Evolutionary conservation across 2,888 invertebrate genomes (phyloP).

Genomic region (Ametastegia equiseti): DNA sequence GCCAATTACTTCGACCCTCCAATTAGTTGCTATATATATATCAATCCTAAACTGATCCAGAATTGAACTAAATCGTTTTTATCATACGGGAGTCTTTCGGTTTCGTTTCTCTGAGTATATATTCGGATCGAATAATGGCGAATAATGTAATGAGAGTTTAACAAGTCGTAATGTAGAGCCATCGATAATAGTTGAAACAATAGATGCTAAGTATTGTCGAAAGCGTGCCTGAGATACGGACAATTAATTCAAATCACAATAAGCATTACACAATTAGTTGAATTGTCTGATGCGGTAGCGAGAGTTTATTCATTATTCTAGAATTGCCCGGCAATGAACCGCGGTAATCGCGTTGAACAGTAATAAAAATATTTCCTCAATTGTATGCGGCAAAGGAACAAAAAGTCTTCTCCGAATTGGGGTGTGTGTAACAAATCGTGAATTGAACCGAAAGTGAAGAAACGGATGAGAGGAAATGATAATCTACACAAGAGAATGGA

Average conservation of each 20-base stretch:
- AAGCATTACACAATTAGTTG: not conserved
- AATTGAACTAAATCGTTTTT: too few relatives aligned
- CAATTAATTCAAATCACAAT: not conserved
- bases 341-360: not conserved
- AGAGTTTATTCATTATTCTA: not conserved
- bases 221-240: not conserved
- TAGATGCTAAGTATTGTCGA: not conserved
- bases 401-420: not conserved
- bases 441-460: conserved; percentile 6
- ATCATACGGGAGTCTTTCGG: too few relatives aligned
- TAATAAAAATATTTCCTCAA: not conserved
- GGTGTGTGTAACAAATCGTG: not conserved
- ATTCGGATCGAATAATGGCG: too few relatives aligned
- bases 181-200: not conserved
- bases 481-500: conserved; percentile 22
- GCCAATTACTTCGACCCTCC: too few relatives aligned
- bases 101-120: too few relatives aligned
- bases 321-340: not conserved
- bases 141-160: too few relatives aligned
- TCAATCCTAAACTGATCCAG: too few relatives aligned
- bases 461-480: conserved; percentile 2
- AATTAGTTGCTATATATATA: too few relatives aligned
- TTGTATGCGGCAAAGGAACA: not conserved
- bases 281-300: not conserved
- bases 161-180: not conserved